Percentiles rank a stretch among this genome's conserved stretches.
Conservation (phyloP, 2,888 invertebrate species). For the Andrena praecox region DNA sequence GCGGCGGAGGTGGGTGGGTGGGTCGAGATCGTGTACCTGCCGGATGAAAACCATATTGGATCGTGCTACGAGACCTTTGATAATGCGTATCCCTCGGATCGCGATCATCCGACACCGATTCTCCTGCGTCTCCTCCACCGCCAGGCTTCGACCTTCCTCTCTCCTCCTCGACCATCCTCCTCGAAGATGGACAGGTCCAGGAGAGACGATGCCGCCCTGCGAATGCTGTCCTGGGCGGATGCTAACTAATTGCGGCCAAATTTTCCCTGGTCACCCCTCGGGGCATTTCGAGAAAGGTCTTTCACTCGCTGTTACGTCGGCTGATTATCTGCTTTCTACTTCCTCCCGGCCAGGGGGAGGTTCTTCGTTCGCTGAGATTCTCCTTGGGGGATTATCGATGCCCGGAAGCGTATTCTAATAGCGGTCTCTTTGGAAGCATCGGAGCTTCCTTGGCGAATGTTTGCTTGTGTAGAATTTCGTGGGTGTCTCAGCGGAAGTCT, state of each 20-base stretch:
- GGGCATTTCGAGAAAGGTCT: not conserved
- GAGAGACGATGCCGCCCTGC: constrained; percentile 2
- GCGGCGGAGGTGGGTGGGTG: constrained; percentile 40
- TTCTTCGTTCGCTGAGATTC: not conserved
- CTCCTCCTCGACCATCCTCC: not conserved
- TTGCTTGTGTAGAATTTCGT: constrained; percentile 15
- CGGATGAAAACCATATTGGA: constrained; percentile 52
- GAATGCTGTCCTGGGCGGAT: constrained; percentile 23
- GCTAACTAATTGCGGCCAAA: constrained; percentile 54
- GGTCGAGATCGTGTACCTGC: constrained; percentile 61
- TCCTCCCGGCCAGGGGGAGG: not conserved
- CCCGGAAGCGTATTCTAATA: constrained; percentile 40
- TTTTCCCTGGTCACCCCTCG: constrained; percentile 26
- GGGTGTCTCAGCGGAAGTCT: not conserved
- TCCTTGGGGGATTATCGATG: not conserved
- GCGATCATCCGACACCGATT: constrained; percentile 55
- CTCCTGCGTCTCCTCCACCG: constrained; percentile 3
- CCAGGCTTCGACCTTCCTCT: constrained; percentile 15
- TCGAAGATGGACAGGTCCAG: not conserved
- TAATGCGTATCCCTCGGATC: constrained; percentile 46
- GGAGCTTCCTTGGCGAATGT: not conserved
- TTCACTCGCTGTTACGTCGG: not conserved
- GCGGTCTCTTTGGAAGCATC: not conserved
- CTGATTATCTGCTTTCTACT: constrained; percentile 39
- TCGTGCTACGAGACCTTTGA: constrained; percentile 46